Evolutionary conservation across 2,113 vertebrate species (phyloP), one percentile per base, ranked within the genome.

Genomic region (Phainopepla nitens): DNA sequence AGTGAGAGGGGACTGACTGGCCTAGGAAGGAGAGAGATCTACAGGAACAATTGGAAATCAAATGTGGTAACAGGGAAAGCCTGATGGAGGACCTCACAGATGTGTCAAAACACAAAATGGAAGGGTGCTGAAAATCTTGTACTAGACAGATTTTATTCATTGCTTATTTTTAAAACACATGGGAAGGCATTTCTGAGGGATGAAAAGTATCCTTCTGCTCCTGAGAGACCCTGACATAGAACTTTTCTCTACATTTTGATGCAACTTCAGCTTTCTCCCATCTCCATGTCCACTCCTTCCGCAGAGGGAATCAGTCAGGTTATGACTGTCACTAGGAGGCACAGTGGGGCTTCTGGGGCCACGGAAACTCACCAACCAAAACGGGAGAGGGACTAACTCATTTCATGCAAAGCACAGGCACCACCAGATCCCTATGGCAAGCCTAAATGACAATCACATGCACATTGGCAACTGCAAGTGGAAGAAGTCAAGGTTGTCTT

Each of bases 331-430:
- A 92, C 82, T 64, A 69, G 44, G 49, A 89, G 56, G 64, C 92
- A 81, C 92, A 78, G 80, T 1, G 24, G 36, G 82, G 76, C 45
- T 94, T 78, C 93, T 3, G 39, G 60, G 72, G 16, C 64, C 56
- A 75, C 0, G 0, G 22, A 90, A 90, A 75, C 28, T 35, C 60
- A 68, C 45, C 65, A 62, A 10, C 49, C 77, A 81, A 71, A 89
- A 78, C 5, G 9, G 72, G 76, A 81, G 21, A 29, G 76, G 49
- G 72, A 92, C 80, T 68, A 93, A 92, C 51, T 92, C 41, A 87
- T 90, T 96, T 96, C 82, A 94, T 90, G 79, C 80, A 92, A 92
- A 93, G 82, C 80, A 83, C 56, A 92, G 76, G 76, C 79, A 96
- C 83, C 60, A 90, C 56, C 82, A 89, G 73, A 87, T 81, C 90